Evolutionary conservation across 2,797 vertebrate species (phyloP).

Genomic region (Paguma larvata): DNA sequence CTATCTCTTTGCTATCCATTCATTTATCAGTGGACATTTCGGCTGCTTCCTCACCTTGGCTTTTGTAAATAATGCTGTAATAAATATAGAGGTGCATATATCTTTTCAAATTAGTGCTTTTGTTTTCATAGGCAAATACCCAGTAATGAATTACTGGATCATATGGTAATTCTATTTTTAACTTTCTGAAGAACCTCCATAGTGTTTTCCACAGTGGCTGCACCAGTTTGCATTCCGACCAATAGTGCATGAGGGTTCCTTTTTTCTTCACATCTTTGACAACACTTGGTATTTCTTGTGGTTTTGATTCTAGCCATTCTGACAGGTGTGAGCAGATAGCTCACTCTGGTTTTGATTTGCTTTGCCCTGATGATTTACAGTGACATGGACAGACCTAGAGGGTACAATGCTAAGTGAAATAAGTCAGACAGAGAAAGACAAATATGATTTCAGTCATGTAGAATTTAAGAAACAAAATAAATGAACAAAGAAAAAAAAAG

Average conservation of each 20-base stretch:
- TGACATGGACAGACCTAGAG: not conserved
- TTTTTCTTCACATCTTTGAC: not conserved
- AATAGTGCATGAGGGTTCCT: not conserved
- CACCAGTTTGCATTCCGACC: not conserved
- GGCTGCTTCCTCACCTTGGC: not conserved
- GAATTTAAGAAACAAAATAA: not conserved
- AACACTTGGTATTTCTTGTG: not conserved
- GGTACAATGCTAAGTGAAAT: not conserved
- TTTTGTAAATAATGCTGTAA: not conserved
- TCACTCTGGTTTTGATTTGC: not conserved
- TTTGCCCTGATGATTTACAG: not conserved
- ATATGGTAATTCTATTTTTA: not conserved
- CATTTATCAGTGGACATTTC: not conserved
- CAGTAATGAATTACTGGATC: not conserved
- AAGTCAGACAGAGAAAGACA: not conserved
- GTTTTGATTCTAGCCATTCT: not conserved
- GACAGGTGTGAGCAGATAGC: not conserved
- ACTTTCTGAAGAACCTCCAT: not conserved
- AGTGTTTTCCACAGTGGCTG: not conserved
- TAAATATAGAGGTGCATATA: not conserved
- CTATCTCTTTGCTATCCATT: not conserved
- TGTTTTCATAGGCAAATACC: not conserved
- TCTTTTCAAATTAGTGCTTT: not conserved
- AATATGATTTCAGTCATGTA: not conserved
- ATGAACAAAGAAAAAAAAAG: not conserved